phyloP scores from a whole-genome alignment of 2,888 invertebrate species.

The Ganaspis brasiliensis region DNA sequence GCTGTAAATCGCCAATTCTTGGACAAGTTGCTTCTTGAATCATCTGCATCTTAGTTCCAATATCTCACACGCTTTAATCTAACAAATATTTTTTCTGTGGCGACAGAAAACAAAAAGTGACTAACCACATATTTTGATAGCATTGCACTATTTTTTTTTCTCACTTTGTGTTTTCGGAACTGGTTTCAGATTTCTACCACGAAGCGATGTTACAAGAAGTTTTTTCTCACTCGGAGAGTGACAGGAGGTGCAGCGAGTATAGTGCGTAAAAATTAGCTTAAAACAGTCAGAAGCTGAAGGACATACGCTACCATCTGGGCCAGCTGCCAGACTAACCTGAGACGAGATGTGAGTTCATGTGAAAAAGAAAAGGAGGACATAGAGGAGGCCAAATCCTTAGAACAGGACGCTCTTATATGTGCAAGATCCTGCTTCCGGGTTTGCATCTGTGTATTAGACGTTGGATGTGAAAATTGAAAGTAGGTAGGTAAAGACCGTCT shows the following conservation, averaged over 20 bases:
- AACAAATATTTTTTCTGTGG: not conserved
- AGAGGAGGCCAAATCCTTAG: constrained; percentile 71
- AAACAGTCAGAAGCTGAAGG: constrained; percentile 67
- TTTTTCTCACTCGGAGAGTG: constrained; percentile 40
- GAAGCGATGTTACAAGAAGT: not conserved
- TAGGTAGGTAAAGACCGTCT: constrained; percentile 52
- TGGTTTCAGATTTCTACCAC: not conserved
- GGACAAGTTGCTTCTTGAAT: no score
- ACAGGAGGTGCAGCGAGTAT: constrained; percentile 33
- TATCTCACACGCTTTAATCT: no score
- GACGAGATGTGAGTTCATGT: constrained; percentile 25
- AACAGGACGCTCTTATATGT: constrained; percentile 76
- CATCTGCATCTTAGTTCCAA: no score
- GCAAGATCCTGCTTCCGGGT: constrained; percentile 78
- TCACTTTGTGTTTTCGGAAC: no score
- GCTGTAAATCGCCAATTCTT: no score
- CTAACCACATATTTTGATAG: constrained; percentile 17
- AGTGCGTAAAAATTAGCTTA: constrained; percentile 65
- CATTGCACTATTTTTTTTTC: no score
- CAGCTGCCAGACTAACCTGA: constrained; percentile 58
- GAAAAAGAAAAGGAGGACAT: constrained; percentile 50
- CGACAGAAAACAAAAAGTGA: constrained; percentile 6
- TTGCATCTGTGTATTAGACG: constrained; percentile 67
- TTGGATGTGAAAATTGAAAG: constrained; percentile 6
- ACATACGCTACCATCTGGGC: constrained; percentile 57